These are phyloP conservation scores for Rosalia funebris DNA, from an alignment of 2,888 invertebrate species.

Conservation along the genomic window DNA sequence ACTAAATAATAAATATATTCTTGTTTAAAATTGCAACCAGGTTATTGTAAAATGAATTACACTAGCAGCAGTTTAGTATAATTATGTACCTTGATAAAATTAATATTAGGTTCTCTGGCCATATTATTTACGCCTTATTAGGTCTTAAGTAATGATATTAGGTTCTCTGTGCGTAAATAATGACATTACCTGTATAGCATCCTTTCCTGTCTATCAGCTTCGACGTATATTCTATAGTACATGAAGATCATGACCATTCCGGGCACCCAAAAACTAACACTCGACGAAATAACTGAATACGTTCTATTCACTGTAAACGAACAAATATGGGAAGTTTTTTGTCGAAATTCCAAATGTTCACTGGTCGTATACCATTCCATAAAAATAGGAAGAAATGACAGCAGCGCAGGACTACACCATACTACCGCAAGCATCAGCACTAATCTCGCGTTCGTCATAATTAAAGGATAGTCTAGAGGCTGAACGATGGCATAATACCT, in stretches of 20 bases:
- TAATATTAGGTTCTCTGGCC: too few species aligned
- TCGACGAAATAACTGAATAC: conserved; percentile 88
- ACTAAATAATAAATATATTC: too few species aligned
- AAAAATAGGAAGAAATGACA: conserved; percentile 94
- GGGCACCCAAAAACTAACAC: conserved; percentile 94
- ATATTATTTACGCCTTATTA: too few species aligned
- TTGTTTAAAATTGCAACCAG: too few species aligned
- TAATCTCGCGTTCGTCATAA: conserved; percentile 86
- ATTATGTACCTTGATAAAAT: too few species aligned
- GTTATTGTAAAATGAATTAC: too few species aligned
- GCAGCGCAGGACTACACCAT: conserved; percentile 91
- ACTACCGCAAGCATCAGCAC: conserved; percentile 87
- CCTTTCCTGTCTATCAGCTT: conserved; percentile 85
- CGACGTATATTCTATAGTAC: conserved; percentile 89
- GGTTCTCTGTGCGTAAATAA: too few species aligned
- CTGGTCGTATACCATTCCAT: conserved; percentile 94
- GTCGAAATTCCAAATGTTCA: conserved; percentile 77
- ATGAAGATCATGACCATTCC: conserved; percentile 93
- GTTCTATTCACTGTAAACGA: conserved; percentile 86
- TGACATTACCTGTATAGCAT: conserved; percentile 86
- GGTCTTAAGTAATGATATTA: too few species aligned
- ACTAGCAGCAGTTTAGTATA: too few species aligned
- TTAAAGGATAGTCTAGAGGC: conserved; percentile 91
- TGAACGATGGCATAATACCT: conserved; percentile 92
- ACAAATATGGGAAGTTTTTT: conserved; percentile 77